These are phyloP conservation scores for Holotrichia oblita DNA, from an alignment of 1,140 invertebrate species.

Conservation along the genomic window DNA sequence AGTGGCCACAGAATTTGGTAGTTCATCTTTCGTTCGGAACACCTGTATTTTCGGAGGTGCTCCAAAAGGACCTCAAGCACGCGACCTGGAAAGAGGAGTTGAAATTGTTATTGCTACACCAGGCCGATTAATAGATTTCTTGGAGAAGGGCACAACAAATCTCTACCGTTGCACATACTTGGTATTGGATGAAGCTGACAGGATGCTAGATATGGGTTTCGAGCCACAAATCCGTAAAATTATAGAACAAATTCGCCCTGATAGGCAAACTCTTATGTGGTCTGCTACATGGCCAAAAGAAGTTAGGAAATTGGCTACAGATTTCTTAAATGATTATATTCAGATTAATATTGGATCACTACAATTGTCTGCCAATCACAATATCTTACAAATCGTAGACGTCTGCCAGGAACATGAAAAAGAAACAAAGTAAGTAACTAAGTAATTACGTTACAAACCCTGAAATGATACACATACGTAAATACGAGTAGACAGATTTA, in stretches of 20 bases:
- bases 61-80: constrained; percentile 86
- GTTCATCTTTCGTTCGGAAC: constrained; percentile 83
- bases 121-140: too few species aligned
- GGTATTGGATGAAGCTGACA: too few species aligned
- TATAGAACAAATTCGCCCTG: constrained; percentile 94
- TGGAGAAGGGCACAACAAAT: constrained; percentile 90
- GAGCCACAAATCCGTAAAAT: constrained; percentile 99
- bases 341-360: constrained; percentile 96
- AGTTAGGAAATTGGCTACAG: constrained; percentile 90
- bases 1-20: constrained; percentile 90
- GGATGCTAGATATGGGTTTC: constrained; percentile 99
- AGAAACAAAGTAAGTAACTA: constrained; percentile 84
- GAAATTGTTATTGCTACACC: too few species aligned
- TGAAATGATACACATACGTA: too few species aligned
- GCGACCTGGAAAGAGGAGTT: constrained; percentile 88
- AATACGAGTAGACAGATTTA: too few species aligned
- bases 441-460: too few species aligned
- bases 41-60: constrained; percentile 97
- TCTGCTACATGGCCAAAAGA: too few species aligned
- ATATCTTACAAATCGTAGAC: constrained; percentile 97
- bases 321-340: constrained; percentile 90
- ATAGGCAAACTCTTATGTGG: constrained; percentile 98
- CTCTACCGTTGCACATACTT: constrained; percentile 91
- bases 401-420: constrained; percentile 94
- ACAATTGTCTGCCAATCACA: constrained; percentile 96